Evolutionary conservation across 2,888 invertebrate species (phyloP).

Genomic region (Amblyteles armatorius): DNA sequence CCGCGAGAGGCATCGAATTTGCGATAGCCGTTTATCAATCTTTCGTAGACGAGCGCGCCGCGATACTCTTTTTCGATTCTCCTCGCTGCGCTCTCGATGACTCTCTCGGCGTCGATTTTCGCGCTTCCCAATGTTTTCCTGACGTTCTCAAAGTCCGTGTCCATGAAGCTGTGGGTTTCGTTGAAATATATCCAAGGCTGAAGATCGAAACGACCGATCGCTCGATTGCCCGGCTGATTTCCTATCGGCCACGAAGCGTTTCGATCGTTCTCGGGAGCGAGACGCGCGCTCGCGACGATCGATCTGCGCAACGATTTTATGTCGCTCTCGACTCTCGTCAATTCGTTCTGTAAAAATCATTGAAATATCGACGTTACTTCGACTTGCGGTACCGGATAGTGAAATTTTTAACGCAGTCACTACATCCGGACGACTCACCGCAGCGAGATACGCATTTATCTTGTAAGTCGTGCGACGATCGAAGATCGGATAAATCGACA

Average conservation of each 20-base stretch:
- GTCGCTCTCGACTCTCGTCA: slow-evolving; percentile 81
- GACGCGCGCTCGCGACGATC: slow-evolving; percentile 84
- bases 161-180: slow-evolving; percentile 92
- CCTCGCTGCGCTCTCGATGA: slow-evolving; percentile 86
- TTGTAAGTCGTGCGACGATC: slow-evolving; percentile 88
- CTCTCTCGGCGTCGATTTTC: slow-evolving; percentile 88
- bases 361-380: background rate
- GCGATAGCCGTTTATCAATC: slow-evolving; percentile 90
- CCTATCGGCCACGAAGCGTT: slow-evolving; percentile 90
- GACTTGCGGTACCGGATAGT: too few relatives aligned
- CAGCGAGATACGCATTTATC: slow-evolving; percentile 90
- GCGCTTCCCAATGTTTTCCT: slow-evolving; percentile 88
- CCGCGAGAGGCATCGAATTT: slow-evolving; percentile 94
- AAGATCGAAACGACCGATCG: slow-evolving; percentile 92
- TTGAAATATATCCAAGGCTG: slow-evolving; percentile 95
- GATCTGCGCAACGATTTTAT: slow-evolving; percentile 84
- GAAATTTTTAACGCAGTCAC: background rate
- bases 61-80: slow-evolving; percentile 85
- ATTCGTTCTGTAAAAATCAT: slow-evolving; percentile 81
- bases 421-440: slow-evolving; percentile 85
- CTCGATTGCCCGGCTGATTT: slow-evolving; percentile 88
- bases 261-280: slow-evolving; percentile 83
- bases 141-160: slow-evolving; percentile 91
- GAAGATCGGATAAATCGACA: slow-evolving; percentile 89
- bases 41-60: slow-evolving; percentile 85